Conservation (phyloP, 1,140 invertebrate genomes). For the Antheraea pernyi region DNA sequence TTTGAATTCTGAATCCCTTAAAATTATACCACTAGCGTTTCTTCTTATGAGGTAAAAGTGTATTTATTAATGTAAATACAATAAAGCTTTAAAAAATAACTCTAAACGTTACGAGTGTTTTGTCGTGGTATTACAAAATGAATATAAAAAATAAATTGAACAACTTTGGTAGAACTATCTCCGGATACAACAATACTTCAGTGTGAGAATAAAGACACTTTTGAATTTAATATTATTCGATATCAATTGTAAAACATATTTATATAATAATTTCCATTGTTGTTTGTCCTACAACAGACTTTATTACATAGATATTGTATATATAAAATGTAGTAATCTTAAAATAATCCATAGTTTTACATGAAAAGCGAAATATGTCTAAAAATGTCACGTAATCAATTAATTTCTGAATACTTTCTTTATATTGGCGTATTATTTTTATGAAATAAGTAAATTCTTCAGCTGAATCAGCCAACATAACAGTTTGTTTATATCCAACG, state of each 20-base stretch:
- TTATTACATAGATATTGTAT: neutral
- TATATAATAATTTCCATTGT: neutral
- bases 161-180: neutral
- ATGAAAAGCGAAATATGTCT: too few species aligned
- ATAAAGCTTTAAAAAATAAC: too few species aligned
- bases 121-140: neutral
- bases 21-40: neutral
- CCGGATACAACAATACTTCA: neutral
- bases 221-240: neutral
- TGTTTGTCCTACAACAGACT: neutral
- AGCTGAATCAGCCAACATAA: slow-evolving; percentile 36
- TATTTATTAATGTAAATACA: too few species aligned
- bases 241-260: too few species aligned
- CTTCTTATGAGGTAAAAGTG: neutral
- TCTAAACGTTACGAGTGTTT: too few species aligned
- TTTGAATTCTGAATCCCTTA: neutral
- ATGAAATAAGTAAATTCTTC: slow-evolving; percentile 39
- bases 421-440: too few species aligned
- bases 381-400: too few species aligned
- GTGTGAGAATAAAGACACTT: neutral
- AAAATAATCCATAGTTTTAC: neutral
- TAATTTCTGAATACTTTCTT: too few species aligned
- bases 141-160: neutral
- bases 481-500: slow-evolving; percentile 34
- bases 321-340: neutral